Evolutionary conservation across 2,113 vertebrate species (phyloP).

Genomic region (Solenodon paradoxus): DNA sequence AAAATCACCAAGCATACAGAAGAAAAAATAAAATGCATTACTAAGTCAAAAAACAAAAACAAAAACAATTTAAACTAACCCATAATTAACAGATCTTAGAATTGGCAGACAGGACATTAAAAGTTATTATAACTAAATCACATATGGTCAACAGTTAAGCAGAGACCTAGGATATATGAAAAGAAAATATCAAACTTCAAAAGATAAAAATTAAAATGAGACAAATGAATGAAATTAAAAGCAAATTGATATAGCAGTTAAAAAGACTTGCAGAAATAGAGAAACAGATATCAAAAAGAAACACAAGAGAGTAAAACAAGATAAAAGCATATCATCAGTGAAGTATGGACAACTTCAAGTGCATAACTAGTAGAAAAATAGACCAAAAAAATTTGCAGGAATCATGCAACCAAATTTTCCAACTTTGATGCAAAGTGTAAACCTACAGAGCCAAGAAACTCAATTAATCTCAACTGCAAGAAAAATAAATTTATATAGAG

Average conservation of each 20-base stretch:
- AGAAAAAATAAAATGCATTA: not conserved
- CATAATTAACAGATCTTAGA: not conserved
- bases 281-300: not conserved
- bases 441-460: not conserved
- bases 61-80: not conserved
- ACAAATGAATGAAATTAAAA: not conserved
- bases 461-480: not conserved
- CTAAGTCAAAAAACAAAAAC: not conserved
- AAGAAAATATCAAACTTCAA: not conserved
- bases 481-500: not conserved
- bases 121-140: not conserved
- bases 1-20: not conserved
- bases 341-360: not conserved
- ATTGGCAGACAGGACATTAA: not conserved
- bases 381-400: not conserved
- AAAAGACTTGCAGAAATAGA: not conserved
- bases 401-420: not conserved
- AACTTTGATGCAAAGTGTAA: not conserved
- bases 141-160: not conserved
- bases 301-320: not conserved
- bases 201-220: not conserved
- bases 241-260: not conserved
- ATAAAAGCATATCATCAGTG: not conserved
- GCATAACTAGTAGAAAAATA: too few relatives aligned
- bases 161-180: not conserved